Percentiles rank a stretch among this genome's conserved stretches.
Conservation (phyloP, 53 echinoderm and acorn worm species). For the Actinopyga echinites region DNA sequence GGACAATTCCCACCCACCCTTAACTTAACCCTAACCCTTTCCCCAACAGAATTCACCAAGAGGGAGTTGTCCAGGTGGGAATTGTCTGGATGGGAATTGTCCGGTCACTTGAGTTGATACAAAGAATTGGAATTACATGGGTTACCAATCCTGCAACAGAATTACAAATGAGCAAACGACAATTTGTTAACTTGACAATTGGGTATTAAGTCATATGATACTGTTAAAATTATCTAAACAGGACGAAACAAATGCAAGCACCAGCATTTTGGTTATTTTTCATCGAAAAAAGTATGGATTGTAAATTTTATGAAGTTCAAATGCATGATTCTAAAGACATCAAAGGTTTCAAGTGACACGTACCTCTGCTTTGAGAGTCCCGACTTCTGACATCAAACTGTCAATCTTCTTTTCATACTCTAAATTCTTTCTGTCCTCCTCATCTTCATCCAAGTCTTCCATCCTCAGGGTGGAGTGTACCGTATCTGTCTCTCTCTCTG, state of each 20-base stretch:
- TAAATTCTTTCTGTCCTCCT: conserved; percentile 48
- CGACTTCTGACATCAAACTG: conserved; percentile 93
- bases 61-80: too few species aligned
- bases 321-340: background rate
- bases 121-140: too few species aligned
- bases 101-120: too few species aligned
- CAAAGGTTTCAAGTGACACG: background rate
- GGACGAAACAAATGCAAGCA: background rate
- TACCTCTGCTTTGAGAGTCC: conserved; percentile 86
- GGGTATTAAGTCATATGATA: too few species aligned
- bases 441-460: conserved; percentile 75
- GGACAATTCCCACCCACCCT: too few species aligned
- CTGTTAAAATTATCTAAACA: too few species aligned
- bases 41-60: too few species aligned
- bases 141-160: too few species aligned
- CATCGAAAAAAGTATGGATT: background rate
- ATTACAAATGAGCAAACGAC: too few species aligned
- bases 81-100: too few species aligned
- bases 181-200: too few species aligned
- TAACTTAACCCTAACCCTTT: too few species aligned
- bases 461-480: conserved; percentile 84
- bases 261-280: background rate
- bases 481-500: conserved; percentile 62
- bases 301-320: background rate
- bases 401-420: conserved; percentile 89